Base-by-base conservation (phyloP, 37 sponge, comb jelly and placozoan genomes). In the Spongilla lacustris region DNA sequence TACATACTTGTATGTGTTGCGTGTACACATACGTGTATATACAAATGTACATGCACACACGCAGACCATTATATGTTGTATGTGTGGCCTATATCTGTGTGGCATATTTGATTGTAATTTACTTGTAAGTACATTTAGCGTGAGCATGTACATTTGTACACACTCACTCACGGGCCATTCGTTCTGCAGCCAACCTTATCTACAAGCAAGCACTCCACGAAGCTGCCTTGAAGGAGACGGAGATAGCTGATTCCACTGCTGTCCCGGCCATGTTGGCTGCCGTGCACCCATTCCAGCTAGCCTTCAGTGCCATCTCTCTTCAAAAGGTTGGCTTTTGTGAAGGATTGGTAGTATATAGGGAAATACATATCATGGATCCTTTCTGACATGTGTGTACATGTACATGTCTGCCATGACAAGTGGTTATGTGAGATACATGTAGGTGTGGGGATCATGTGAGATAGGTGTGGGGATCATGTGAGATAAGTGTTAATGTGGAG, bases 261-360 rank as follows among this genome's bases (percentile, higher is more conserved):
- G 23, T 66, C 2, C 71, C 76, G 24, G 30, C 77, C 12, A 69
- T 83, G 10, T 29, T 68, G 22, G 50, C 73, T 14, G 74, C 74
- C 4, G 76, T 76, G 24, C 94, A 94, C 58, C 91, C 94, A 68
- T 94, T 87, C 89, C 71, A 75, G 36, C 68, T 90, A 36, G 91
- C 95, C 23, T 86, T 94, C 11, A 89, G 83, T 17, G 82, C 85
- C 1, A 79, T 94, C 71, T 84, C 85, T 50, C 50, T 91, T 36
- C 91, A 94, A 26, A 85, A 82, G 85, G 95, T 91, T n/a, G 12
- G 70, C 31, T 9, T 10, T 68, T 23, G n/a, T n/a, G n/a, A n/a
- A n/a, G n/a, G n/a, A n/a, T n/a, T 23, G 31, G 21, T 26, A 26
- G 32, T 27, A 26, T n/a, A n/a, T n/a, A n/a, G n/a, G n/a, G n/a